Evolutionary conservation across 2,113 vertebrate genomes (phyloP), one percentile per base, ranked within the genome.

Genomic region (Dermatemys mawii): DNA sequence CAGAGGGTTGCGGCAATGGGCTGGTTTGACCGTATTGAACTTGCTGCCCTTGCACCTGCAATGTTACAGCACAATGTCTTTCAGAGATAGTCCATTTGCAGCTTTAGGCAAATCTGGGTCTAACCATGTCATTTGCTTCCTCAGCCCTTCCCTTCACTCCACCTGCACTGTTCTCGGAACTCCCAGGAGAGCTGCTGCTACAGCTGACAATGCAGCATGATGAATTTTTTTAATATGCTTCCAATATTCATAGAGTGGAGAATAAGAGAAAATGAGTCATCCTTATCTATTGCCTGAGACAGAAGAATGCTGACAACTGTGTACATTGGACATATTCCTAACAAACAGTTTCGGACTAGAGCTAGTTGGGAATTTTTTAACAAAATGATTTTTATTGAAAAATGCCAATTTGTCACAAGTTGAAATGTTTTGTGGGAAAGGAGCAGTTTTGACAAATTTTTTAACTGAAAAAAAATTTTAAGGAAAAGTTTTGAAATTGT

Each of bases 281-380:
- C 84, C 83, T 93, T 90, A 38, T 11, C 70, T 4, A 1, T 9
- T 27, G 85, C 32, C 82, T 90, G 73, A 81, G 91, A 89, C 29
- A 1, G 0, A 96, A 83, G 14, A 78, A 83, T 90, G 38, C 51
- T 94, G 93, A 76, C 85, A 92, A 49, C 38, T 92, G 53, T 86
- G 55, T 8, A 90, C 46, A 49, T 96, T 95, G 87, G 93, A 86
- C 41, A 57, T 85, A 86, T n/a, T 94, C 5, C 35, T 95, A 75
- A n/a, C 46, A 90, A 22, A 87, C 85, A 91, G 26, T 46, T 92
- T 53, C 78, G 92, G 76, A 51, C 85, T 90, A 85, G 81, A 51
- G 51, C 76, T 92, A n/a, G 90, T 21, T 55, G 11, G n/a, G 27
- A 90, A 92, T 90, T 93, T 75, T 89, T 78, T 90, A 87, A 11